Evolutionary conservation across 1,140 invertebrate species (phyloP).

Genomic region (Berghia stephanieae): DNA sequence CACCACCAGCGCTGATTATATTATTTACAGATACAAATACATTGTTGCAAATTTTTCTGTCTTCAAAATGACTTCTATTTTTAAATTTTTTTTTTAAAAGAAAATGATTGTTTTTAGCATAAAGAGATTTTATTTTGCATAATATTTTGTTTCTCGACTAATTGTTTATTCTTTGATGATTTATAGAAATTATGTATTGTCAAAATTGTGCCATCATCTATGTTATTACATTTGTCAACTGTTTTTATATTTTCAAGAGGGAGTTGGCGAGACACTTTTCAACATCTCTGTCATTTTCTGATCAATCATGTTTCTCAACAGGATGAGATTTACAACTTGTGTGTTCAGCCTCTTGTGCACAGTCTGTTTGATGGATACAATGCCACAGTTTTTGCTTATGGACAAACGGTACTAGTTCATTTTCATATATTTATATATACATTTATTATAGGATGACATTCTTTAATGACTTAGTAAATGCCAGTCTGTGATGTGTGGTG

Average conservation of each 20-base stretch:
- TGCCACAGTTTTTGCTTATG: slow-evolving; percentile 86
- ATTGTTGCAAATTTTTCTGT: no score
- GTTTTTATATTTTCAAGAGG: not conserved
- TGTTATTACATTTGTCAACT: not conserved
- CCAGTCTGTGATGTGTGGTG: not conserved
- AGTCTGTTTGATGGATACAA: slow-evolving; percentile 90
- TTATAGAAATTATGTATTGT: not conserved
- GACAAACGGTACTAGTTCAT: slow-evolving; percentile 79
- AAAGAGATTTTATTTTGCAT: no score
- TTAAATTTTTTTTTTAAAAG: no score
- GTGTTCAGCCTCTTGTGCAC: slow-evolving; percentile 79
- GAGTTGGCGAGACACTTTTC: not conserved
- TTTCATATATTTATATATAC: not conserved
- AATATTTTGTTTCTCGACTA: not conserved
- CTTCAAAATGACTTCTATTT: no score
- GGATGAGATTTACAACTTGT: slow-evolving; percentile 79
- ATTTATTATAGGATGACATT: not conserved
- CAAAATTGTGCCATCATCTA: not conserved
- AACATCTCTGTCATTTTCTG: not conserved
- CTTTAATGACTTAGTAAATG: not conserved
- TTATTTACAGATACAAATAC: no score
- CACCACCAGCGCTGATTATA: no score
- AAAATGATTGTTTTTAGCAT: no score
- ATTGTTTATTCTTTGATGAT: not conserved
- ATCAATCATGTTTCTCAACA: slow-evolving; percentile 36